Evolutionary conservation across 2,113 vertebrate genomes (phyloP), one percentile per base, ranked within the genome.

Genomic region (Dendropsophus ebraccatus): DNA sequence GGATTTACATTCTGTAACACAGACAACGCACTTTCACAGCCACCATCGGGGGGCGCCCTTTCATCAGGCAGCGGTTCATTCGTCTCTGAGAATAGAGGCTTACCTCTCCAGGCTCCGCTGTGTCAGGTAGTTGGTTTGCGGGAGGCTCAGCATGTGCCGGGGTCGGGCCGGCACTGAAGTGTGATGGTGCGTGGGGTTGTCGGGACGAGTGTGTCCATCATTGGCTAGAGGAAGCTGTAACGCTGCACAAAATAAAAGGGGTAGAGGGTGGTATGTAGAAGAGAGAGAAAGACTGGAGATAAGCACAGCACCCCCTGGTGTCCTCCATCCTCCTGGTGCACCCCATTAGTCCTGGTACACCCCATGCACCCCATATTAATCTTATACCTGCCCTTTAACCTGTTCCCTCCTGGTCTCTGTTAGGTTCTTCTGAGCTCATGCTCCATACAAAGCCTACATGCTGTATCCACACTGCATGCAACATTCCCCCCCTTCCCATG

Each of bases 71-170:
- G n/a, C n/a, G n/a, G n/a, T n/a, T n/a, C n/a, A n/a, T n/a, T n/a
- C n/a, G n/a, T n/a, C n/a, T n/a, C n/a, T n/a, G n/a, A 65, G 11
- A 2, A 30, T 23, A 37, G 4, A 35, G 4, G 2, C 90, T 83
- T 94, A 98, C 96, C 97, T 98, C 90, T 98, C 96, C 87, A 97
- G 91, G 91, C 96, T 98, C 87, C 96, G 96, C 88, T 93, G 96
- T 3, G 90, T 88, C 12, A 93, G 90, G 90, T 93, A 94, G 25
- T 94, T 95, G 0, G 95, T 92, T 0, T 95, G 93, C 2, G 96
- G 94, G 52, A 98, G 93, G 54, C 94, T 96, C 90, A 97, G 93
- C 93, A 97, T 95, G 88, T 95, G 93, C 87, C 96, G 93, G 37
- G 96, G 96, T 81, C 95, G 94, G 87, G 92, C 92, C 0, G 96